Conservation (phyloP, 2,888 invertebrate species). For the Anticlea derivata region DNA sequence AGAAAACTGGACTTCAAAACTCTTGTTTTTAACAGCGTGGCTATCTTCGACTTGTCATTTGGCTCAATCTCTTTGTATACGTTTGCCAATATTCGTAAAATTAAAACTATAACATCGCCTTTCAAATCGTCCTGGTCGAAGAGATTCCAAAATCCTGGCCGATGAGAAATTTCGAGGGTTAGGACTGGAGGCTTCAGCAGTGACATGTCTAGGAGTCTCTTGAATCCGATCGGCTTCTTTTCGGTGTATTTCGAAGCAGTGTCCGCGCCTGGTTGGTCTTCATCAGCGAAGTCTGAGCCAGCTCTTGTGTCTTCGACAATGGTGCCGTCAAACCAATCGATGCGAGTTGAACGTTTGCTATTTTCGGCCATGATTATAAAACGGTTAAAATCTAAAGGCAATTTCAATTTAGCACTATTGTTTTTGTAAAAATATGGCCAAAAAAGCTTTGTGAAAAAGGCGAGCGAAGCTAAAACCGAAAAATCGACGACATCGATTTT, state of each 20-base stretch:
- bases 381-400: slow-evolving; percentile 8
- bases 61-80: slow-evolving; percentile 61
- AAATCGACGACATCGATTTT: slow-evolving; percentile 10
- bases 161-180: slow-evolving; percentile 67
- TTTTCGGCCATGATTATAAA: slow-evolving; percentile 53
- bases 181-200: slow-evolving; percentile 64
- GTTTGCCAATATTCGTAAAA: slow-evolving; percentile 69
- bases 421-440: slow-evolving; percentile 7
- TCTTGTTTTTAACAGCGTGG: slow-evolving; percentile 53
- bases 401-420: slow-evolving; percentile 7
- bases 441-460: slow-evolving; percentile 12
- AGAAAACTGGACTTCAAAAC: slow-evolving; percentile 65
- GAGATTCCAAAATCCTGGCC: slow-evolving; percentile 74
- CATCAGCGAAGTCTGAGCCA: slow-evolving; percentile 53
- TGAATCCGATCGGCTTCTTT: slow-evolving; percentile 75
- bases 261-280: slow-evolving; percentile 50
- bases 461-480: slow-evolving; percentile 8
- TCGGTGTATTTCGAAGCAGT: slow-evolving; percentile 50
- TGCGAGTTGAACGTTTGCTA: slow-evolving; percentile 62
- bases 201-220: slow-evolving; percentile 68
- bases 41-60: slow-evolving; percentile 62
- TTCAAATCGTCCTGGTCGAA: slow-evolving; percentile 64
- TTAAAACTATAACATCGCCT: slow-evolving; percentile 75
- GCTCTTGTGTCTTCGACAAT: slow-evolving; percentile 59
- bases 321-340: slow-evolving; percentile 79